Evolutionary conservation across 1,140 invertebrate species (phyloP).

Genomic region (Brachionus manjavacas): DNA sequence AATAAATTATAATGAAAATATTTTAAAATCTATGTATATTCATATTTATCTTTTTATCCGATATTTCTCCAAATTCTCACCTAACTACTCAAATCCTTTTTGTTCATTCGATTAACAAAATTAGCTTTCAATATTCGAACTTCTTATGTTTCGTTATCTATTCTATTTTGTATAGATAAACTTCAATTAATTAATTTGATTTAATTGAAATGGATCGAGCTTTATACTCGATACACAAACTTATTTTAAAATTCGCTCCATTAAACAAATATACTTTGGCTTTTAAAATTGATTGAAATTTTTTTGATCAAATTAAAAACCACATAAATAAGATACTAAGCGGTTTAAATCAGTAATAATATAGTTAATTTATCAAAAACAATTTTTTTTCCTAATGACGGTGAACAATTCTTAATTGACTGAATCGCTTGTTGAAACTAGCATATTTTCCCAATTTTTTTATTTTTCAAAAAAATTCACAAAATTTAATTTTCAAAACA

Average conservation of each 20-base stretch:
- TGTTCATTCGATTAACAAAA: neutral
- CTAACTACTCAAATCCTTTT: neutral
- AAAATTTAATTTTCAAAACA: too few species aligned
- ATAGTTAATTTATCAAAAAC: too few species aligned
- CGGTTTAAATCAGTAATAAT: neutral
- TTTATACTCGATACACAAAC: neutral
- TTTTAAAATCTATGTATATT: neutral
- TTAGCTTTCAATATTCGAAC: neutral
- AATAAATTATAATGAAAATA: neutral
- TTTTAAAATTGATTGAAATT: neutral
- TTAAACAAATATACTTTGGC: neutral
- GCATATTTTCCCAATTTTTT: too few species aligned
- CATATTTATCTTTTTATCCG: neutral
- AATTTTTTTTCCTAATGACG: too few species aligned
- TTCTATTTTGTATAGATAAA: neutral
- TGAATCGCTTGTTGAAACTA: too few species aligned
- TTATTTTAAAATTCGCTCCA: neutral
- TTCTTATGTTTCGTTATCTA: neutral
- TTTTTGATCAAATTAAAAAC: neutral
- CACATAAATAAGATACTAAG: neutral
- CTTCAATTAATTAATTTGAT: constrained; percentile 22
- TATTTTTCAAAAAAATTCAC: too few species aligned
- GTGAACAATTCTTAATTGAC: too few species aligned
- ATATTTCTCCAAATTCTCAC: neutral
- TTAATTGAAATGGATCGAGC: neutral